Conservation (phyloP, 1,140 invertebrate species). For the Eurytemora carolleeae region DNA sequence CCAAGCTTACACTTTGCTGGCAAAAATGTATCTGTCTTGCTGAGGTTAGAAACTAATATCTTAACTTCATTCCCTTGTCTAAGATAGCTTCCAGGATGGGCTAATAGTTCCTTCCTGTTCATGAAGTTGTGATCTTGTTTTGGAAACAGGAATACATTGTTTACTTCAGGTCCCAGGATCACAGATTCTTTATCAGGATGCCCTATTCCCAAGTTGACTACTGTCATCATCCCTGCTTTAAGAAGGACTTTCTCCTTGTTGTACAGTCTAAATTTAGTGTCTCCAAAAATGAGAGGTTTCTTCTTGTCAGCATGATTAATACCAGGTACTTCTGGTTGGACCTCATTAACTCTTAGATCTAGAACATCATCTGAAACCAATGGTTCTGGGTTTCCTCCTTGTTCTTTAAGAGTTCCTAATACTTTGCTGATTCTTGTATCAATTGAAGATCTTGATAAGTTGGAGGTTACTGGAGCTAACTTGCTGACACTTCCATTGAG, state of each 20-base stretch:
- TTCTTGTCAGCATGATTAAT: background rate
- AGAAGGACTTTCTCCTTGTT: background rate
- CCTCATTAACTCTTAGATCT: background rate
- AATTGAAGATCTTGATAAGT: background rate
- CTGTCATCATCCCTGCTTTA: background rate
- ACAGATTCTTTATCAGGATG: too few species aligned
- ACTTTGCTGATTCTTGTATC: background rate
- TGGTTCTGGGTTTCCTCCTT: background rate
- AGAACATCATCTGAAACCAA: background rate
- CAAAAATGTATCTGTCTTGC: background rate
- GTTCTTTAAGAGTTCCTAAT: background rate
- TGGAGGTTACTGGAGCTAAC: background rate
- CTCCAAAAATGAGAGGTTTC: background rate
- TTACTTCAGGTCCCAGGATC: background rate
- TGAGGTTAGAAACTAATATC: background rate
- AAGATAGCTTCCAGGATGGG: background rate
- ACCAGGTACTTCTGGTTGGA: background rate
- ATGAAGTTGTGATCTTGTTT: background rate
- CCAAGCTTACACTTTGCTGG: background rate
- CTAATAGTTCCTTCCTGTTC: background rate
- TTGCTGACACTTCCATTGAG: background rate
- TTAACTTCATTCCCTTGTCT: background rate
- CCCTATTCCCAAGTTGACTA: background rate
- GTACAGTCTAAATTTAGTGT: background rate
- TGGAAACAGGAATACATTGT: background rate